phyloP scores from a whole-genome alignment of 1,140 invertebrate species.

The Drosophila gunungcola region DNA sequence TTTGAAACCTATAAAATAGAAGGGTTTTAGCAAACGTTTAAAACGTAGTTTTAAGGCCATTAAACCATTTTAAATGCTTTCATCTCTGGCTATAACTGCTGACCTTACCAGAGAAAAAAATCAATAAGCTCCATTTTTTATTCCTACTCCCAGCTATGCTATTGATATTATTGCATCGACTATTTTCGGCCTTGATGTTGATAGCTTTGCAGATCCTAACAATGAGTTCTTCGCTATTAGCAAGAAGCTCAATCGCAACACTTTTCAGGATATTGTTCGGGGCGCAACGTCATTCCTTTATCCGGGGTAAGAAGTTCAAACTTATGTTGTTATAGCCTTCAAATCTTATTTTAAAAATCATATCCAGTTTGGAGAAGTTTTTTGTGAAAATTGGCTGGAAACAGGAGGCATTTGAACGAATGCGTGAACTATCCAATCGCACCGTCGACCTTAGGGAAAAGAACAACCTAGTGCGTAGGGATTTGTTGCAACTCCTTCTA shows the following conservation, averaged over 20 bases:
- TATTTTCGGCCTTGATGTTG: slow-evolving; percentile 84
- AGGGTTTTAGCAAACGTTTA: too few relatives aligned
- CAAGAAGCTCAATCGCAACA: slow-evolving; percentile 17
- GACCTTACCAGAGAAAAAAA: neutral
- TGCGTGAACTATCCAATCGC: slow-evolving; percentile 85
- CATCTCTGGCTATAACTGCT: too few relatives aligned
- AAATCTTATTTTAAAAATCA: neutral
- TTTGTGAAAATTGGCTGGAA: slow-evolving; percentile 52
- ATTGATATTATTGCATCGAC: slow-evolving; percentile 85
- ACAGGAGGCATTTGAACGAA: slow-evolving; percentile 21
- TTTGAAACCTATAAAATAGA: neutral
- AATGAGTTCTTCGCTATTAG: slow-evolving; percentile 66
- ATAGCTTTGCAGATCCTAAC: slow-evolving; percentile 78
- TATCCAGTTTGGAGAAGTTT: slow-evolving; percentile 45
- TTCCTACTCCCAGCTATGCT: slow-evolving; percentile 47
- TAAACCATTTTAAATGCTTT: too few relatives aligned
- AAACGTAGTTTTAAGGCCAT: too few relatives aligned
- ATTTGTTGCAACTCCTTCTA: slow-evolving; percentile 86
- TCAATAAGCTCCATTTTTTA: neutral
- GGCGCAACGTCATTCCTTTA: slow-evolving; percentile 59
- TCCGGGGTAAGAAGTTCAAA: slow-evolving; percentile 48
- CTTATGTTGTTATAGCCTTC: too few relatives aligned
- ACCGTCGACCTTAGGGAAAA: slow-evolving; percentile 85
- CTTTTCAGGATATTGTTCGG: slow-evolving; percentile 27
- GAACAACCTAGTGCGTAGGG: slow-evolving; percentile 85